Conservation (phyloP, 2,113 vertebrate species). For the Chascanopsetta lugubris region DNA sequence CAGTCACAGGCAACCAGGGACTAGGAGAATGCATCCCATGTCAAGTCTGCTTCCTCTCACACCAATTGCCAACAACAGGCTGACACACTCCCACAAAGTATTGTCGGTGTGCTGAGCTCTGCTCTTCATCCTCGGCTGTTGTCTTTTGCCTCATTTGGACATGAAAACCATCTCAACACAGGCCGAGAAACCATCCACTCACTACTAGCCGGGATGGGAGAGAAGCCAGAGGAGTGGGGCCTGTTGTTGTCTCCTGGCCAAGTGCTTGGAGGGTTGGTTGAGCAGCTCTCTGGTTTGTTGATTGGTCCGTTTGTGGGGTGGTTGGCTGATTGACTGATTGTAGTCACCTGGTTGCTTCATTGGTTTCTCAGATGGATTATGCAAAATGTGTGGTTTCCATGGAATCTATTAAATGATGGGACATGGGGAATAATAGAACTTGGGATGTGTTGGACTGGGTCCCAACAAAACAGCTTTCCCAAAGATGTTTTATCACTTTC, state of each 20-base stretch:
- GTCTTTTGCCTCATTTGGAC: slow-evolving; percentile 15
- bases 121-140: slow-evolving; percentile 41
- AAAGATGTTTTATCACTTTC: too few relatives aligned
- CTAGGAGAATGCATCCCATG: slow-evolving; percentile 42
- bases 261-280: too few relatives aligned
- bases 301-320: too few relatives aligned
- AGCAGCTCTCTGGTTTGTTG: too few relatives aligned
- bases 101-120: slow-evolving; percentile 21
- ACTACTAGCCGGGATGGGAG: slow-evolving; percentile 29
- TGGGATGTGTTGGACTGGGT: too few relatives aligned
- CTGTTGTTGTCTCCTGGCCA: slow-evolving; percentile 52
- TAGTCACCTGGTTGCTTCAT: too few relatives aligned
- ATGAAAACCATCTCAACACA: slow-evolving; percentile 19
- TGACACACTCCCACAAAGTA: slow-evolving; percentile 40
- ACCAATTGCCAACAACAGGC: slow-evolving; percentile 37
- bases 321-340: too few relatives aligned
- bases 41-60: slow-evolving; percentile 54
- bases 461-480: too few relatives aligned
- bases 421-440: too few relatives aligned
- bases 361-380: too few relatives aligned
- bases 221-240: slow-evolving; percentile 51
- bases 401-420: too few relatives aligned
- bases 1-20: slow-evolving; percentile 31
- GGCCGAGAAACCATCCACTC: slow-evolving; percentile 7
- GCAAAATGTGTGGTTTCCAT: too few relatives aligned